Percentiles rank a stretch among this genome's conserved stretches.
These are phyloP conservation scores for Drymodes brunneopygia DNA, from an alignment of 2,113 vertebrate species.

Conservation along the genomic window DNA sequence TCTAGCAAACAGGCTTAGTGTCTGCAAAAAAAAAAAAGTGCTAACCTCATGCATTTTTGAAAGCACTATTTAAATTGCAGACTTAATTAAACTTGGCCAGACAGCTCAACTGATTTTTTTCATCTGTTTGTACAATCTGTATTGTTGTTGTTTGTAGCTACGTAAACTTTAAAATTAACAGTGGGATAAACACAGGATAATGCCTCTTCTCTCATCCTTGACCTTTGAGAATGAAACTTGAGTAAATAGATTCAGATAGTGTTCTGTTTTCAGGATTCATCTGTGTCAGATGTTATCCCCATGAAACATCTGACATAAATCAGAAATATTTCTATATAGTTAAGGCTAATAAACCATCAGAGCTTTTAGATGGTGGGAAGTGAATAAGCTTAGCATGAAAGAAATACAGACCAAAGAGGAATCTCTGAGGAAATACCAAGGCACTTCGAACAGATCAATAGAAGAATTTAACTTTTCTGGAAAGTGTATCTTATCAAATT, in stretches of 20 bases:
- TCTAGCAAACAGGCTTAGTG: not conserved
- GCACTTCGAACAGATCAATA: not conserved
- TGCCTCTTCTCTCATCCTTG: not conserved
- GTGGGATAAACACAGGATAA: not conserved
- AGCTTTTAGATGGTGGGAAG: not conserved
- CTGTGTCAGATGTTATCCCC: not conserved
- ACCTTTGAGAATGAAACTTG: not conserved
- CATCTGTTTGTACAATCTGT: not conserved
- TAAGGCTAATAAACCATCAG: not conserved
- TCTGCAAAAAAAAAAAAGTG: not conserved
- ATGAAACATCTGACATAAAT: not conserved
- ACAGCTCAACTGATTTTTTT: not conserved
- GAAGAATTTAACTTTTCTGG: not conserved
- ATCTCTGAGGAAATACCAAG: not conserved
- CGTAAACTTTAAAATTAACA: not conserved
- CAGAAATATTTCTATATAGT: not conserved
- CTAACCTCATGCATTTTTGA: not conserved
- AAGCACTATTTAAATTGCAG: not conserved
- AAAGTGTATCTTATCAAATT: not conserved
- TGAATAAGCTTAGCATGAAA: not conserved
- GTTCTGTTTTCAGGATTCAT: not conserved
- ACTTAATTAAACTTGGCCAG: constrained; percentile 3
- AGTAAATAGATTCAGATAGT: not conserved
- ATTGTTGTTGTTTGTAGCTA: not conserved
- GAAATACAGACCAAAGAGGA: not conserved